Conservation (phyloP, 2,113 vertebrate genomes). For the Potamarius usumacintae region DNA sequence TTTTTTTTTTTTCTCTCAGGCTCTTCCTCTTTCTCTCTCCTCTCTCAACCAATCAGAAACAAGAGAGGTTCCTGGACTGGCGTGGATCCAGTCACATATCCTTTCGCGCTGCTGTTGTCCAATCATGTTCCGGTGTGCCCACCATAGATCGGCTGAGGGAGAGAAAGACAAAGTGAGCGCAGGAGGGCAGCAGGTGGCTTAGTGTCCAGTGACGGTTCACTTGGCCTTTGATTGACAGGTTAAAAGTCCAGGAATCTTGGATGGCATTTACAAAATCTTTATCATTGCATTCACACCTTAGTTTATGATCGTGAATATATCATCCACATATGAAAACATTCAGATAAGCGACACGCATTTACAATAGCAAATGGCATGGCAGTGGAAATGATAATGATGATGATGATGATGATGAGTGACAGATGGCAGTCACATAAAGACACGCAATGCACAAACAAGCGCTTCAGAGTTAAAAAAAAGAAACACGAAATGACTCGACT, state of each 20-base stretch:
- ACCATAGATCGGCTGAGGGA: conserved; percentile 69
- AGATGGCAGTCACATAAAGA: background rate
- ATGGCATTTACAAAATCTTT: background rate
- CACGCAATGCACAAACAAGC: background rate
- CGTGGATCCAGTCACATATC: conserved; percentile 65
- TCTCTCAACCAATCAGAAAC: conserved; percentile 55
- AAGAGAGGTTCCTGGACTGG: conserved; percentile 58
- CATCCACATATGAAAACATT: background rate
- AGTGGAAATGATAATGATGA: too few relatives aligned
- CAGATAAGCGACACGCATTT: conserved; percentile 1
- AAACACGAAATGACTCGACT: background rate
- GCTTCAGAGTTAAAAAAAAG: background rate
- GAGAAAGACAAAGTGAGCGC: conserved; percentile 20
- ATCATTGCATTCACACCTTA: background rate
- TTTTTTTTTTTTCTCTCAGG: conserved; percentile 18
- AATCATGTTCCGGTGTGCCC: conserved; percentile 75
- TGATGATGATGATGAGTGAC: conserved; percentile 9
- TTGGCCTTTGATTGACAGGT: conserved; percentile 32
- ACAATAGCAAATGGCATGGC: conserved; percentile 26
- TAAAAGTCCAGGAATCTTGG: background rate
- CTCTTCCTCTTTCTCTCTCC: conserved; percentile 60
- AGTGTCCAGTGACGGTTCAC: conserved; percentile 34
- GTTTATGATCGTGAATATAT: background rate
- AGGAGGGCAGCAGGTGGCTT: conserved; percentile 12
- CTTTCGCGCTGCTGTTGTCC: conserved; percentile 57